These are phyloP conservation scores for Hyles vespertilio DNA, from an alignment of 1,140 invertebrate species.

Conservation along the genomic window DNA sequence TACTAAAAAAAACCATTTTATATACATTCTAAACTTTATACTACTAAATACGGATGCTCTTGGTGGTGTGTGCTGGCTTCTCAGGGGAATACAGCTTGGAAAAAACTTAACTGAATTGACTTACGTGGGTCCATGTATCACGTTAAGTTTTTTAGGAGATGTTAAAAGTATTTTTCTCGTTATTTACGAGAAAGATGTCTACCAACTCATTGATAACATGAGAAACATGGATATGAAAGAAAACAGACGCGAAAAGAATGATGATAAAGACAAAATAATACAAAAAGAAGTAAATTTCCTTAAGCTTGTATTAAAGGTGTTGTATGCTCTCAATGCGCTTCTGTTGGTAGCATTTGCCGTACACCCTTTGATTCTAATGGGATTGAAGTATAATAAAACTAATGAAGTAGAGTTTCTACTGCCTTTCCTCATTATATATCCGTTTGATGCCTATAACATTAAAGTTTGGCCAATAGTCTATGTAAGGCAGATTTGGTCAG, in stretches of 20 bases:
- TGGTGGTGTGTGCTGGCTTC: conserved; percentile 19
- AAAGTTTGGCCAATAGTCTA: conserved; percentile 29
- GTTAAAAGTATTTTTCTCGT: conserved; percentile 22
- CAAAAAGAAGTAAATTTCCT: conserved; percentile 24
- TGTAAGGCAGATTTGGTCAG: conserved; percentile 26
- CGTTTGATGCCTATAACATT: conserved; percentile 28
- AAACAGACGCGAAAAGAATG: neutral
- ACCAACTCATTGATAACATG: conserved; percentile 18
- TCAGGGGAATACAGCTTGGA: conserved; percentile 13
- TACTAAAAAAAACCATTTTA: conserved; percentile 9
- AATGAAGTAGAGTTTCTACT: conserved; percentile 18
- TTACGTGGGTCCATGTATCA: conserved; percentile 27
- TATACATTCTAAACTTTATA: conserved; percentile 29
- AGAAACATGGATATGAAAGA: conserved; percentile 17
- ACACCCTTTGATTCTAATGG: conserved; percentile 21
- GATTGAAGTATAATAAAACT: conserved; percentile 22
- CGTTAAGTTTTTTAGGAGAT: conserved; percentile 13
- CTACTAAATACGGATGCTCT: conserved; percentile 26
- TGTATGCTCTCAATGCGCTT: conserved; percentile 9
- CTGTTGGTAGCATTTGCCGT: conserved; percentile 18
- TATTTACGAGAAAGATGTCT: conserved; percentile 11
- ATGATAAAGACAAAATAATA: conserved; percentile 16
- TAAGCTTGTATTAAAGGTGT: conserved; percentile 16
- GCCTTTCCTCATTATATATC: conserved; percentile 28
- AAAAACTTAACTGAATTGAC: conserved; percentile 27